phyloP scores from a whole-genome alignment of 37 sponge, comb jelly and placozoan genomes.

The Sycon ciliatum region DNA sequence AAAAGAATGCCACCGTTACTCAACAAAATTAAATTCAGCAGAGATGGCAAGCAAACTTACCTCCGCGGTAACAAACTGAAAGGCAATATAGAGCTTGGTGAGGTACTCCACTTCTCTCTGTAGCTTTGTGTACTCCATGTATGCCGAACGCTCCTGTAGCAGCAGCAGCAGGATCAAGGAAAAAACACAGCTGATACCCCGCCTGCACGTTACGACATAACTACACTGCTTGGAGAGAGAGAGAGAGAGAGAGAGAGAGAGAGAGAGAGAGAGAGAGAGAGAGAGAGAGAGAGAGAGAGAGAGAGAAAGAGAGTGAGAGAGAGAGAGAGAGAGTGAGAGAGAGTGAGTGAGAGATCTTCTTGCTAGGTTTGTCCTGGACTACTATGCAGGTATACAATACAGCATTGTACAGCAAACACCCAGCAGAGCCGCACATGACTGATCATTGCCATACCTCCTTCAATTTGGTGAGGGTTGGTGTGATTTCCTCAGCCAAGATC shows the following conservation, averaged over 20 bases:
- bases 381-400: not conserved
- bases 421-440: not conserved
- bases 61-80: slow-evolving; percentile 72
- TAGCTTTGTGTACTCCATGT: slow-evolving; percentile 89
- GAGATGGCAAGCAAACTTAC: no score
- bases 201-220: not conserved
- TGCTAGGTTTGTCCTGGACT: not conserved
- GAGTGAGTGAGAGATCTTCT: not conserved
- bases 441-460: slow-evolving; percentile 58
- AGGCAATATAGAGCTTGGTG: slow-evolving; percentile 60
- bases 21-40: no score
- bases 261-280: not conserved
- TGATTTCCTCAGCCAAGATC: slow-evolving; percentile 85
- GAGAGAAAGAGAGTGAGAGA: not conserved
- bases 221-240: not conserved
- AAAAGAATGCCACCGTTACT: no score
- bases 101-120: slow-evolving; percentile 80
- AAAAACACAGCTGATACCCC: not conserved
- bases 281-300: slow-evolving; percentile 10
- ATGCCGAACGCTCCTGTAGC: slow-evolving; percentile 75
- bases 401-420: not conserved
- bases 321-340: not conserved
- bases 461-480: slow-evolving; percentile 67
- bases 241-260: not conserved
- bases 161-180: not conserved